Base-by-base conservation (phyloP, 2,888 invertebrate genomes). In the Brenthis ino region DNA sequence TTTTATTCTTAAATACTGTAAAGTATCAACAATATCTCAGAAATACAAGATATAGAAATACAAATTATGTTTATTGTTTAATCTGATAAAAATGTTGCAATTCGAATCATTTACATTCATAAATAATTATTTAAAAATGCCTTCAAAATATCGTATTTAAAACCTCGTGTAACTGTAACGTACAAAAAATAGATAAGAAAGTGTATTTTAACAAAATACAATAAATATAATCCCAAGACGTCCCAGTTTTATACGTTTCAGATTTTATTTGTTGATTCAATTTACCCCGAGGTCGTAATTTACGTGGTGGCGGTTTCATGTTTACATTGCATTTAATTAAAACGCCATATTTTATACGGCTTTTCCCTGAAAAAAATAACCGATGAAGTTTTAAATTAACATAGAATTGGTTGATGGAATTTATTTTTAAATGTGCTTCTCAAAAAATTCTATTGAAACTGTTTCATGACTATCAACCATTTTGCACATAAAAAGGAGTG, bases 281-380 rank as follows among this genome's bases (percentile, higher is more conserved):
- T 71, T 75, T 73, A 66, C 80, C 37, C 77, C 80, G 71, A 69
- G 72, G 74, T 75, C 76, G 84, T 85, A 84, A 83, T 80, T 87
- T 77, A 82, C 77, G 72, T 72, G 72, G 77, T 75, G 68, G 74
- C 74, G 71, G 77, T 82, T 81, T 77, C 80, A 79, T 84, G 83
- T 87, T 86, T 85, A 81, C 82, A 82, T 84, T 83, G 84, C 82
- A 83, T 86, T 87, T 87, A 87, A 88, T 88, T 87, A 83, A 88
- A 85, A 83, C 74, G 80, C 80, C 75, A 72, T 79, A 78, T 82
- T 85, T 82, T 84, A 72, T 69, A 66, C 61, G 57, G 57, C 53
- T 72, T 20, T 68, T 65, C 67, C 51, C 63, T 66, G 67, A 72
- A 72, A 71, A 74, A 72, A 70, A n/a, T n/a, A 20, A 20, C 1